Conservation (phyloP, 2,888 invertebrate genomes). For the Rhagium mordax region DNA sequence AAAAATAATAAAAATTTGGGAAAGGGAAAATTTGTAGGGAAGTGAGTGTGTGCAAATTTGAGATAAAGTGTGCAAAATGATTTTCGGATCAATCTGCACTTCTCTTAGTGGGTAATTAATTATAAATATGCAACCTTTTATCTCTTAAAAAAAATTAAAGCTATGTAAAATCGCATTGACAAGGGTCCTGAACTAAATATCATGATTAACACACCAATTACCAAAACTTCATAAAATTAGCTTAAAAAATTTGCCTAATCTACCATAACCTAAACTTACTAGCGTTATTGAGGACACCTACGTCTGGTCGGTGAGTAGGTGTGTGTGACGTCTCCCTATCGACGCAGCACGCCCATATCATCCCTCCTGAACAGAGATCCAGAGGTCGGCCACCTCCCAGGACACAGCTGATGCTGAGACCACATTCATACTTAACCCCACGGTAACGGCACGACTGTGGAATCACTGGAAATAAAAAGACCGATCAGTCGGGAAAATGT, state of each 20-base stretch:
- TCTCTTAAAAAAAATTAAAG: no score
- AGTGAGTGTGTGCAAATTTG: no score
- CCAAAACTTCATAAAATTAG: not conserved
- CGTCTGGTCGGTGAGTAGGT: conserved; percentile 68
- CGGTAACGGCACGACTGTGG: conserved; percentile 90
- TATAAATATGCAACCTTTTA: no score
- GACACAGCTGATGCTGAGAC: conserved; percentile 92
- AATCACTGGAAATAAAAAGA: conserved; percentile 80
- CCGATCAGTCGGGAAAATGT: not conserved
- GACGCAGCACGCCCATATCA: conserved; percentile 96
- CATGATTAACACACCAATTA: no score
- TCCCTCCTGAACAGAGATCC: conserved; percentile 92
- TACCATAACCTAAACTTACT: conserved; percentile 78
- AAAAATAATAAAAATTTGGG: no score
- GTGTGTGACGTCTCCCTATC: conserved; percentile 75
- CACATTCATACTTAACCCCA: conserved; percentile 90
- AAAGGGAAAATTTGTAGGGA: no score
- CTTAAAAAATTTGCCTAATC: not conserved
- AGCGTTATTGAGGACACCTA: conserved; percentile 85
- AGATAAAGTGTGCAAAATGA: no score
- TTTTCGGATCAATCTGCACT: no score
- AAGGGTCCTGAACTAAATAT: no score
- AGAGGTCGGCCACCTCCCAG: conserved; percentile 89
- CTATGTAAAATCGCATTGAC: no score
- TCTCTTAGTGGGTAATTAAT: no score